Conservation (phyloP, 1,140 invertebrate species). For the Cecropterus lyciades region DNA sequence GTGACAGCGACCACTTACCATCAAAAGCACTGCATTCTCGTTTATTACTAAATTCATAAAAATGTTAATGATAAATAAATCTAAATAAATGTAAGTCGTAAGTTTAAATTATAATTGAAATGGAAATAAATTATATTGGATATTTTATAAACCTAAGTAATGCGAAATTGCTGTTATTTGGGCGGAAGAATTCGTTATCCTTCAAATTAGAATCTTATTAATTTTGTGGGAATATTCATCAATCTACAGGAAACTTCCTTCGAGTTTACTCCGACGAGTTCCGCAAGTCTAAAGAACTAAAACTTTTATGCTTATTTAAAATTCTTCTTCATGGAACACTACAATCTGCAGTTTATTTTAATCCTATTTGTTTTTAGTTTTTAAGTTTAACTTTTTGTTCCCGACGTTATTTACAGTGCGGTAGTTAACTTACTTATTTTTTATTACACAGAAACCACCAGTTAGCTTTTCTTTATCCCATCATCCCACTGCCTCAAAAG, state of each 20-base stretch:
- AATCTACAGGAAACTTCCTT: conserved; percentile 32
- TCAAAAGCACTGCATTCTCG: too few relatives aligned
- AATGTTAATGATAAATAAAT: too few relatives aligned
- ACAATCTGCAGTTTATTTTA: conserved; percentile 33
- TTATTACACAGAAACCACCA: too few relatives aligned
- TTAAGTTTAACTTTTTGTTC: conserved; percentile 14
- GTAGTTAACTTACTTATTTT: neutral
- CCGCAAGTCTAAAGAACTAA: conserved; percentile 31
- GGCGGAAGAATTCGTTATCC: conserved; percentile 22
- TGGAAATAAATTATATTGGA: conserved; percentile 1
- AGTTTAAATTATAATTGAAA: too few relatives aligned
- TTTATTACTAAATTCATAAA: too few relatives aligned
- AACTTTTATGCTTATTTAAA: conserved; percentile 34
- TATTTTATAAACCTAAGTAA: conserved; percentile 5
- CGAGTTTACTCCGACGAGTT: conserved; percentile 32
- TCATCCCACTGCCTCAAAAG: too few relatives aligned
- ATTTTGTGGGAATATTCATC: conserved; percentile 33
- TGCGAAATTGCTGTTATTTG: conserved; percentile 27
- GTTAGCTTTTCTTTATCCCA: too few relatives aligned
- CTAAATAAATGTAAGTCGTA: too few relatives aligned
- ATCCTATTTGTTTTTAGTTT: conserved; percentile 23
- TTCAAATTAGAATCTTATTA: conserved; percentile 33
- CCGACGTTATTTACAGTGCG: conserved; percentile 4
- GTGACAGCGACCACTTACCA: too few relatives aligned
- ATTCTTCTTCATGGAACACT: conserved; percentile 32